Conservation (phyloP, 2,113 vertebrate genomes). For the Peromyscus polionotus region DNA sequence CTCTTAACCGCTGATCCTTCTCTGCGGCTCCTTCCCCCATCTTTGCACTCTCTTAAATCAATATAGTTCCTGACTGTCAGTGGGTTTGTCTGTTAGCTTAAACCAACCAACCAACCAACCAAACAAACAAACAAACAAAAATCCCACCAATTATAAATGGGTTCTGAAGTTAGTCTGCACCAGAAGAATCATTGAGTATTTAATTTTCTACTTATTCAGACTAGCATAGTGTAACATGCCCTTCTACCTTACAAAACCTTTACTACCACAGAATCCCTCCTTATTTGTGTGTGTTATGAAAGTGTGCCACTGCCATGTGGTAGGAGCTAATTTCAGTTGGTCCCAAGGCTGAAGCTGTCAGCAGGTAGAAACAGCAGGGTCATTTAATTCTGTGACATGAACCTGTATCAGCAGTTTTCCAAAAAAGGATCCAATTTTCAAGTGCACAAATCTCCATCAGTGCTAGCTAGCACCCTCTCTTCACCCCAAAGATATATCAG, state of each 20-base stretch:
- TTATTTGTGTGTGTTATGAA: constrained; percentile 29
- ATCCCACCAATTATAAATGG: neutral
- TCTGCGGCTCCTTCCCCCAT: neutral
- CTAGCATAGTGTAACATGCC: neutral
- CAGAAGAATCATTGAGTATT: neutral
- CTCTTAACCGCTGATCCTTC: neutral
- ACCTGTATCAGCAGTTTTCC: constrained; percentile 65
- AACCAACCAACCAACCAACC: neutral
- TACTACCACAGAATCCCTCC: neutral
- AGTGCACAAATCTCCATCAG: constrained; percentile 51
- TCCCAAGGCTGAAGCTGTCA: constrained; percentile 53
- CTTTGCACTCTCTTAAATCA: neutral
- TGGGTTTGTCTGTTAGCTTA: neutral
- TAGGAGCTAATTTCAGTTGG: constrained; percentile 59
- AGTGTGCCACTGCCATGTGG: constrained; percentile 15
- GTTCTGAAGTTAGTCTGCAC: neutral
- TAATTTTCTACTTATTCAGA: neutral
- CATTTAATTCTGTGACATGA: constrained; percentile 58
- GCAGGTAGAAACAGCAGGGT: constrained; percentile 47
- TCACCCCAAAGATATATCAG: constrained; percentile 41
- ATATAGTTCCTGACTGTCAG: neutral
- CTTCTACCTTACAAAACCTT: neutral
- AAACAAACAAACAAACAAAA: neutral
- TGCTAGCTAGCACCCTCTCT: neutral
- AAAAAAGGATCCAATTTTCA: constrained; percentile 69